These are phyloP conservation scores for Synergus gifuensis DNA, from an alignment of 2,888 invertebrate genomes.

Conservation along the genomic window DNA sequence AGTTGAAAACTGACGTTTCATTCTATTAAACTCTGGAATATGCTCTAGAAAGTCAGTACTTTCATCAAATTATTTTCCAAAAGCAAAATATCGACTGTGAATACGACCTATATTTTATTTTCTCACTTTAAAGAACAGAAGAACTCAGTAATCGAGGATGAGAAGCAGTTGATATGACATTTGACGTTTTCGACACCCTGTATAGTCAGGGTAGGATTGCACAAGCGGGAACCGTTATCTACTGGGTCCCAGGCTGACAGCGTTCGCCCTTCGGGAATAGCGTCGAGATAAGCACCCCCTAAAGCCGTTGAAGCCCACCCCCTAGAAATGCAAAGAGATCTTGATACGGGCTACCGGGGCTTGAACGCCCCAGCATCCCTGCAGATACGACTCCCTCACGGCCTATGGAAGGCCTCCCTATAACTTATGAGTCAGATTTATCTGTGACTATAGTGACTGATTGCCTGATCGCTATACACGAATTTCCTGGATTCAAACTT, in stretches of 20 bases:
- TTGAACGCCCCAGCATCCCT: slow-evolving; percentile 60
- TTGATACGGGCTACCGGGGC: slow-evolving; percentile 73
- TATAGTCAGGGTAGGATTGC: slow-evolving; percentile 51
- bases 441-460: slow-evolving; percentile 73
- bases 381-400: slow-evolving; percentile 62
- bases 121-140: neutral
- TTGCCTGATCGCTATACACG: slow-evolving; percentile 63
- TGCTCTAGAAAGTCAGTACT: too few relatives aligned
- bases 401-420: slow-evolving; percentile 66
- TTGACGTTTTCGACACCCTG: slow-evolving; percentile 69
- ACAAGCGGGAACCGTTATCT: slow-evolving; percentile 72
- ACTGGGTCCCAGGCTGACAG: slow-evolving; percentile 74
- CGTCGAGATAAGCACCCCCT: slow-evolving; percentile 73
- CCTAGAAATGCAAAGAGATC: slow-evolving; percentile 76
- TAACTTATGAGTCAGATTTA: slow-evolving; percentile 77
- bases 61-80: too few relatives aligned
- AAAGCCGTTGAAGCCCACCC: slow-evolving; percentile 56
- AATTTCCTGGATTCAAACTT: slow-evolving; percentile 64
- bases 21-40: too few relatives aligned
- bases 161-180: slow-evolving; percentile 52
- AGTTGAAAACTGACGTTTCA: too few relatives aligned
- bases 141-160: neutral
- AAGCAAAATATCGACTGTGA: neutral
- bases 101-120: neutral
- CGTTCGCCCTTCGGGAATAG: slow-evolving; percentile 76